Evolutionary conservation across 2,113 vertebrate species (phyloP), one percentile per base, ranked within the genome.

Genomic region (Crypturellus undulatus): DNA sequence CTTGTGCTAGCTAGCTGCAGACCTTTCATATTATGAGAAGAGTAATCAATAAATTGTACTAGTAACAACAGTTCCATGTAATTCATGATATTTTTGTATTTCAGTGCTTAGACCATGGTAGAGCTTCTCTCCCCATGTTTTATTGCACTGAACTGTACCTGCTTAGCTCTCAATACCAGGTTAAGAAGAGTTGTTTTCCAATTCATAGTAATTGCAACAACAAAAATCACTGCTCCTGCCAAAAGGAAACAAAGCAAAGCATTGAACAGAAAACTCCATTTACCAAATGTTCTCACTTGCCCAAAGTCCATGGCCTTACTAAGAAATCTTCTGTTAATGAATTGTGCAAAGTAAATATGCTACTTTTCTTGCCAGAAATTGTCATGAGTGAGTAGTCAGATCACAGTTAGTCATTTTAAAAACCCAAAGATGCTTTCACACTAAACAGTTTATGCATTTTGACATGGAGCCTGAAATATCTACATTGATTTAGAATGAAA

Each of bases 11-110:
- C 42, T 34, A 75, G 59, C 26, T 87, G 77, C 63, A 82, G 42
- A 64, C 56, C n/a, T 89, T 77, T 83, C 79, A 21, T 73, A 1
- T 94, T 93, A 78, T 21, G 68, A 11, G 34, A 32, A 71, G 7
- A 51, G 8, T 68, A 87, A 94, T 90, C 81, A 18, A 75, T 91
- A 75, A 80, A 94, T 85, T 77, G 45, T 88, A 58, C 47, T 84
- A 40, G 64, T 81, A 93, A 78, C 43, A 68, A 36, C 68, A 52
- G 47, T 81, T 95, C 80, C 21, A 22, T 28, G 58, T 96, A 81
- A 93, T 85, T 92, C 85, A 91, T 93, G 65, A 52, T 95, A 96
- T 96, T 95, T 96, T 51, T 91, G 32, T 80, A 71, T 91, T 94
- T 97, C 79, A 83, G 11, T 85, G 89, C 28, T 63, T 47, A 83